Conservation (phyloP, 1,140 invertebrate species). For the Bursaphelenchus mucronatus region DNA sequence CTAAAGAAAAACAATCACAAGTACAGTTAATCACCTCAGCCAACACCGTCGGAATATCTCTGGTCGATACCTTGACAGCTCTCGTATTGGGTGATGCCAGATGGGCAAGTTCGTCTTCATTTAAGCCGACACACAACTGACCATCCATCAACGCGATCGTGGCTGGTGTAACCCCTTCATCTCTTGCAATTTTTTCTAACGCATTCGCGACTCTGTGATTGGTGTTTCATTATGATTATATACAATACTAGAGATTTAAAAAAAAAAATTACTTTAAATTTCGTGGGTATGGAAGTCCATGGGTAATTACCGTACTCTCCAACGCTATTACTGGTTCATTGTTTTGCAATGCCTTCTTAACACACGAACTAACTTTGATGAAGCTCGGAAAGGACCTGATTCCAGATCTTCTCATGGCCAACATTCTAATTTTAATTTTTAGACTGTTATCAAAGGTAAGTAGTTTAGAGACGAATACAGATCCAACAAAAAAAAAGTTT, state of each 20-base stretch:
- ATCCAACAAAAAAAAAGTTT: not conserved
- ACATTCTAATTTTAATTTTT: not conserved
- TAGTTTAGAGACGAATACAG: not conserved
- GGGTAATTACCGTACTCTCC: conserved; percentile 95
- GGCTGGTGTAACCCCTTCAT: conserved; percentile 80
- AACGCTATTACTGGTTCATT: conserved; percentile 77
- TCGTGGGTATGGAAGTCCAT: conserved; percentile 90
- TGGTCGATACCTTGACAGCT: conserved; percentile 74
- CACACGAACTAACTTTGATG: conserved; percentile 17
- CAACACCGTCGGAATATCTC: conserved; percentile 77
- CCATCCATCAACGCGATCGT: conserved; percentile 85
- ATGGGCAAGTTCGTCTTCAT: conserved; percentile 63
- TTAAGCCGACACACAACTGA: conserved; percentile 73
- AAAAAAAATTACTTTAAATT: conserved; percentile 70
- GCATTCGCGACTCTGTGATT: conserved; percentile 70
- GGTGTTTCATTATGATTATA: not conserved
- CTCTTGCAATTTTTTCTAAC: conserved; percentile 73
- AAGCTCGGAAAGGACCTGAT: not conserved
- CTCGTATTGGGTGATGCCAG: conserved; percentile 60
- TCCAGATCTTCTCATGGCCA: not conserved
- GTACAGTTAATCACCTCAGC: conserved; percentile 64
- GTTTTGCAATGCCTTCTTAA: conserved; percentile 26
- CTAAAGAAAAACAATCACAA: conserved; percentile 12
- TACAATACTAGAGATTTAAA: conserved; percentile 21
- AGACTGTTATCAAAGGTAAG: not conserved